These are phyloP conservation scores for Watsonalla cultraria DNA, from an alignment of 2,888 invertebrate species.

Conservation along the genomic window DNA sequence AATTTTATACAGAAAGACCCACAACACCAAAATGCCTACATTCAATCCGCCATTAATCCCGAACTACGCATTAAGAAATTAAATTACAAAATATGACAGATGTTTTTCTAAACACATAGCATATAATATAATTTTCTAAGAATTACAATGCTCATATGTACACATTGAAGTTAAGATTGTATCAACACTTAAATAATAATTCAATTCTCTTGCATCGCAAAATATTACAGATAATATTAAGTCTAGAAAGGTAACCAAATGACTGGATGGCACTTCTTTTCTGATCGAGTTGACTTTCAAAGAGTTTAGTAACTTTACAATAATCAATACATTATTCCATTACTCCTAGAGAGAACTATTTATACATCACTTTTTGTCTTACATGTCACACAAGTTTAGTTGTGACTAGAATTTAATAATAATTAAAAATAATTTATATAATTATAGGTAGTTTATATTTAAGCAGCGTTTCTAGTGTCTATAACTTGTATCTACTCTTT, in stretches of 20 bases:
- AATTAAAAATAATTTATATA: background rate
- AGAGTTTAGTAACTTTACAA: constrained; percentile 11
- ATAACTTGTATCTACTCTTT: background rate
- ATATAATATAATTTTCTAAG: constrained; percentile 16
- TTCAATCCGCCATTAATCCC: constrained; percentile 5
- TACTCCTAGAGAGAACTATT: constrained; percentile 44
- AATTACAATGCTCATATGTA: constrained; percentile 33
- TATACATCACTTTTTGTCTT: constrained; percentile 72
- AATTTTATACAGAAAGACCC: constrained; percentile 23
- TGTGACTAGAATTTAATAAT: constrained; percentile 35
- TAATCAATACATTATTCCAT: constrained; percentile 16
- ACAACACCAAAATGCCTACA: constrained; percentile 21
- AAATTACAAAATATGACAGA: constrained; percentile 6
- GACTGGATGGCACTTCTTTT: constrained; percentile 68
- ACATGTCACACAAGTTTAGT: constrained; percentile 39
- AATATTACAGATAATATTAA: constrained; percentile 58
- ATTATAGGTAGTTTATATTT: background rate
- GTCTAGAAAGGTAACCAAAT: constrained; percentile 60
- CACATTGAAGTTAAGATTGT: constrained; percentile 54
- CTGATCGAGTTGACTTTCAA: constrained; percentile 36
- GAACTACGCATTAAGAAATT: background rate
- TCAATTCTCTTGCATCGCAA: constrained; percentile 79
- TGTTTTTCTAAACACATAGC: constrained; percentile 21
- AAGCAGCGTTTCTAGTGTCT: background rate
- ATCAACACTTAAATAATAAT: constrained; percentile 63